Evolutionary conservation across 2,888 invertebrate genomes (phyloP).

Genomic region (Rhamphomyia laevipes): DNA sequence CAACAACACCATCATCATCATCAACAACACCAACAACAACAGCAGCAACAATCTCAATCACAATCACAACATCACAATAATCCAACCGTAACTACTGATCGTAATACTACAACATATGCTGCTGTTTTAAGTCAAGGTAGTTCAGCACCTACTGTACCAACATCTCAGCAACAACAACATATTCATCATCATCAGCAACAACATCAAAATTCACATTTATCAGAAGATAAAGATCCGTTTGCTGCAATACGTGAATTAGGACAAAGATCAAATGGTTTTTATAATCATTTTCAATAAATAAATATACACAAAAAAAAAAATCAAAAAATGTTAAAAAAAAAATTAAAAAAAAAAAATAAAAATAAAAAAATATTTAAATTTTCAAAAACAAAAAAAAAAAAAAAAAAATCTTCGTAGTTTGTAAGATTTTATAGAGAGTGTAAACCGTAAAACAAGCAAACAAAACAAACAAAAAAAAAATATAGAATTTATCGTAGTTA

Average conservation of each 20-base stretch:
- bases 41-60: constrained; percentile 8
- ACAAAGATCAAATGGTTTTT: constrained; percentile 41
- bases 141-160: constrained; percentile 11
- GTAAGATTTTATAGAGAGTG: background rate
- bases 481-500: background rate
- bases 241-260: constrained; percentile 40
- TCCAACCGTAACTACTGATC: constrained; percentile 9
- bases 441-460: too few relatives aligned
- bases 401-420: background rate
- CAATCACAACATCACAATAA: constrained; percentile 8
- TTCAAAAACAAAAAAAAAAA: background rate
- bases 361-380: background rate
- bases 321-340: constrained; percentile 4
- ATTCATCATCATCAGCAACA: constrained; percentile 15
- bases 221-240: constrained; percentile 37
- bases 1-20: constrained; percentile 17
- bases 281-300: constrained; percentile 45
- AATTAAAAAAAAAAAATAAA: constrained; percentile 8
- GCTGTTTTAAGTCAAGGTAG: constrained; percentile 36
- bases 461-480: background rate
- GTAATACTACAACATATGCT: constrained; percentile 32
- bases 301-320: constrained; percentile 2
- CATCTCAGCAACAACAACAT: constrained; percentile 14
- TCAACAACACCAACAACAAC: constrained; percentile 11
- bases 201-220: constrained; percentile 7